Conservation (phyloP, 2,113 vertebrate genomes). For the Rutilus rutilus region DNA sequence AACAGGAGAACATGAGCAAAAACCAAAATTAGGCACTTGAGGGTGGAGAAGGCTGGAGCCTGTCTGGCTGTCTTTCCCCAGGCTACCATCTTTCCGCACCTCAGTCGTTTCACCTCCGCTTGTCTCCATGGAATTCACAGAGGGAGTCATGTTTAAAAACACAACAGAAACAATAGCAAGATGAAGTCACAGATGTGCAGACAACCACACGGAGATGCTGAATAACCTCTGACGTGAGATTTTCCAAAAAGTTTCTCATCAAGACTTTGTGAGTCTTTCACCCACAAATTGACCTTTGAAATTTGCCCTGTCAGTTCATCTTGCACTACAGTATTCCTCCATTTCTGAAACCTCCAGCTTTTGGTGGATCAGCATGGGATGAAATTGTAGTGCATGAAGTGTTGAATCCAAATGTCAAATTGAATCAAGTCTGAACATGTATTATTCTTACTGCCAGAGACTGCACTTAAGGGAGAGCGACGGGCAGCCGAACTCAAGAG, state of each 20-base stretch:
- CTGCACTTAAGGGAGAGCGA: not conserved
- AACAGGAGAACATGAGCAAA: slow-evolving; percentile 38
- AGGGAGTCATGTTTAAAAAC: slow-evolving; percentile 24
- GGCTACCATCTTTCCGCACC: slow-evolving; percentile 55
- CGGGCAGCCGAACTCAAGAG: not conserved
- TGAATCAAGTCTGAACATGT: slow-evolving; percentile 31
- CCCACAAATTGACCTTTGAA: not conserved
- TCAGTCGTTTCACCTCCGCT: slow-evolving; percentile 54
- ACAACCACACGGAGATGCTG: not conserved
- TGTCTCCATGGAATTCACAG: slow-evolving; percentile 48
- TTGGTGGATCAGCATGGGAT: slow-evolving; percentile 4
- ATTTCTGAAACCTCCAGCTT: not conserved
- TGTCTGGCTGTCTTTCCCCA: slow-evolving; percentile 57
- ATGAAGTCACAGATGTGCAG: slow-evolving; percentile 16
- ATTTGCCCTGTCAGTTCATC: not conserved
- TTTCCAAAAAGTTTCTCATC: not conserved
- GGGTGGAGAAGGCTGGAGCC: slow-evolving; percentile 44
- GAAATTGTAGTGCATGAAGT: slow-evolving; percentile 13
- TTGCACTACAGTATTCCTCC: not conserved
- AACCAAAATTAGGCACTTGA: slow-evolving; percentile 29
- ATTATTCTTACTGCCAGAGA: slow-evolving; percentile 26
- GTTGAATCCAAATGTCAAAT: slow-evolving; percentile 23
- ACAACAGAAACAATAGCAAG: slow-evolving; percentile 26
- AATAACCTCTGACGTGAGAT: not conserved
- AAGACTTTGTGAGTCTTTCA: not conserved